Percentiles rank a stretch among this genome's conserved stretches.
phyloP scores from a whole-genome alignment of 2,888 invertebrate genomes.

The Hyposoter didymator region DNA sequence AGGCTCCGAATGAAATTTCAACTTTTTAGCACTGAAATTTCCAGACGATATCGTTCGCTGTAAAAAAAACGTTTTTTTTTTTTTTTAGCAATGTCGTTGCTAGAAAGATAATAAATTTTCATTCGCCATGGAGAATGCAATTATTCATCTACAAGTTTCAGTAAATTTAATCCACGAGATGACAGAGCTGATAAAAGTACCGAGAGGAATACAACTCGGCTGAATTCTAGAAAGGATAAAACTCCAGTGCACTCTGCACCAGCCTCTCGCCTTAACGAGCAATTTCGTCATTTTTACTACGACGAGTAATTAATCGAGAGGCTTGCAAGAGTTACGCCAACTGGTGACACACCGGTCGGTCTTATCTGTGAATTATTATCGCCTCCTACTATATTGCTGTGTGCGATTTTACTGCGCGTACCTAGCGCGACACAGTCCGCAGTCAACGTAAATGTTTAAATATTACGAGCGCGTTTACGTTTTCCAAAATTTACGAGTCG shows the following conservation, averaged over 20 bases:
- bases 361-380: constrained; percentile 62
- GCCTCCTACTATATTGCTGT: constrained; percentile 26
- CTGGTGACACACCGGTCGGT: constrained; percentile 43
- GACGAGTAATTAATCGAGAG: constrained; percentile 42
- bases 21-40: background rate
- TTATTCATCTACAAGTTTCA: constrained; percentile 9
- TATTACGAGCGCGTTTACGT: background rate
- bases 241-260: constrained; percentile 1
- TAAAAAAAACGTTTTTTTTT: background rate
- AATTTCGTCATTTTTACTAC: constrained; percentile 39
- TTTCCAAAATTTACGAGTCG: background rate
- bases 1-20: too few relatives aligned
- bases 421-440: background rate
- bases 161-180: constrained; percentile 21
- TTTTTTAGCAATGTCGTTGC: background rate
- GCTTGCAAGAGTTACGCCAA: constrained; percentile 15
- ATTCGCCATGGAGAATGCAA: background rate
- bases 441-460: background rate
- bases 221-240: constrained; percentile 30
- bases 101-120: constrained; percentile 8
- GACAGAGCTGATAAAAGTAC: constrained; percentile 19
- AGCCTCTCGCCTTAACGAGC: constrained; percentile 38
- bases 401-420: constrained; percentile 7
- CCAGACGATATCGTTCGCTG: background rate
- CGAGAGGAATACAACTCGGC: background rate